Evolutionary conservation across 2,797 vertebrate genomes (phyloP).

Genomic region (Antrozous pallidus): DNA sequence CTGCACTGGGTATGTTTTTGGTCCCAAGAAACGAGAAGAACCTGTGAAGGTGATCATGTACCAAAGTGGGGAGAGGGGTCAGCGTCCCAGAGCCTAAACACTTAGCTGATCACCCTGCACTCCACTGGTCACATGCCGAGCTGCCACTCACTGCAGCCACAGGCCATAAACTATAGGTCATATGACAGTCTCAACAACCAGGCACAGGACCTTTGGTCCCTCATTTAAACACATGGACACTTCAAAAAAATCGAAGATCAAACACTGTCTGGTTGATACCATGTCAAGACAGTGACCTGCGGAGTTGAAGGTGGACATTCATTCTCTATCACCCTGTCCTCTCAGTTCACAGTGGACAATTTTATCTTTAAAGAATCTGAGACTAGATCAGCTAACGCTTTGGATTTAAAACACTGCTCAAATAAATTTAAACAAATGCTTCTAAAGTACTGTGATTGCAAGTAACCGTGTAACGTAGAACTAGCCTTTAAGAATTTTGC

Average conservation of each 20-base stretch:
- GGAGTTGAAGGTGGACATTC: not conserved
- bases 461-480: slow-evolving; percentile 63
- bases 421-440: slow-evolving; percentile 68
- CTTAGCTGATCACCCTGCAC: not conserved
- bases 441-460: slow-evolving; percentile 75
- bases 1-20: not conserved
- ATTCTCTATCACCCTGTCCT: slow-evolving; percentile 29
- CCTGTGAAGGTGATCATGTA: not conserved
- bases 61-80: not conserved
- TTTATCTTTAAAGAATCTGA: slow-evolving; percentile 30
- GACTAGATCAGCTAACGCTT: slow-evolving; percentile 50
- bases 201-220: too few relatives aligned
- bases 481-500: slow-evolving; percentile 71
- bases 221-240: not conserved
- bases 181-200: not conserved
- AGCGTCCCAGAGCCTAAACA: not conserved
- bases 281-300: not conserved
- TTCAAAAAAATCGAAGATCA: not conserved
- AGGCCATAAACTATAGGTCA: not conserved
- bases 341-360: not conserved
- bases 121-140: not conserved
- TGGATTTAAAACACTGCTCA: slow-evolving; percentile 65
- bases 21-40: not conserved
- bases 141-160: not conserved
- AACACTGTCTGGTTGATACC: not conserved